Evolutionary conservation across 1,140 invertebrate species (phyloP).

Genomic region (Tribolium madens): DNA sequence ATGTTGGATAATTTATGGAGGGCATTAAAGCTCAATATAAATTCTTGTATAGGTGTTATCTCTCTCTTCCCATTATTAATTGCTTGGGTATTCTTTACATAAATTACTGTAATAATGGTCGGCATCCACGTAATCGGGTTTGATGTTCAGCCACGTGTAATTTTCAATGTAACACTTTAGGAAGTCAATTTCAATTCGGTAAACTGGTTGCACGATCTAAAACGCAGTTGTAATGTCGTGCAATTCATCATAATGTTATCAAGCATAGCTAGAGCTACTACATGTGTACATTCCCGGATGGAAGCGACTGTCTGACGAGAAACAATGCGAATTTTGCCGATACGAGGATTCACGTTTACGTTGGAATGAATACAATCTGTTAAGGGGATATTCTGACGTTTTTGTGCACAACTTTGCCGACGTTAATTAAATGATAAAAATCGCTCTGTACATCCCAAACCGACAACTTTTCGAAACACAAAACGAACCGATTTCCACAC

Average conservation of each 20-base stretch:
- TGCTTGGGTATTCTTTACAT: constrained; percentile 36
- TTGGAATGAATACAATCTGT: constrained; percentile 24
- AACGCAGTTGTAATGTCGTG: constrained; percentile 44
- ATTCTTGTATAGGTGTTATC: constrained; percentile 32
- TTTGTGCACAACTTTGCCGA: neutral
- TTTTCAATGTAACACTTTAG: constrained; percentile 43
- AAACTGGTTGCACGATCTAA: constrained; percentile 42
- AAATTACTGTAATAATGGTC: constrained; percentile 38
- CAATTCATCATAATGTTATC: constrained; percentile 52
- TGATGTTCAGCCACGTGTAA: constrained; percentile 39
- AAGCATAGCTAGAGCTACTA: constrained; percentile 39
- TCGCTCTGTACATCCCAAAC: neutral
- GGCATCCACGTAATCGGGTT: constrained; percentile 24
- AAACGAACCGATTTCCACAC: neutral
- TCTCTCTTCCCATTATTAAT: constrained; percentile 26
- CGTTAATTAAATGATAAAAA: constrained; percentile 25
- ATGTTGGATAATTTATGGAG: constrained; percentile 19
- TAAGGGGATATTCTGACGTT: constrained; percentile 28
- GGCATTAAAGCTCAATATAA: constrained; percentile 37
- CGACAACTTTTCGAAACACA: neutral
- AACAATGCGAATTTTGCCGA: constrained; percentile 37
- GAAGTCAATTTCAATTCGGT: constrained; percentile 49
- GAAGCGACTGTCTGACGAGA: constrained; percentile 15
- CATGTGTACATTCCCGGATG: constrained; percentile 44
- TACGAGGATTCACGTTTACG: constrained; percentile 13